Percentiles rank a stretch among this genome's conserved stretches.
Evolutionary conservation across 1,140 invertebrate genomes (phyloP).

Genomic region (Marisa cornuarietis): DNA sequence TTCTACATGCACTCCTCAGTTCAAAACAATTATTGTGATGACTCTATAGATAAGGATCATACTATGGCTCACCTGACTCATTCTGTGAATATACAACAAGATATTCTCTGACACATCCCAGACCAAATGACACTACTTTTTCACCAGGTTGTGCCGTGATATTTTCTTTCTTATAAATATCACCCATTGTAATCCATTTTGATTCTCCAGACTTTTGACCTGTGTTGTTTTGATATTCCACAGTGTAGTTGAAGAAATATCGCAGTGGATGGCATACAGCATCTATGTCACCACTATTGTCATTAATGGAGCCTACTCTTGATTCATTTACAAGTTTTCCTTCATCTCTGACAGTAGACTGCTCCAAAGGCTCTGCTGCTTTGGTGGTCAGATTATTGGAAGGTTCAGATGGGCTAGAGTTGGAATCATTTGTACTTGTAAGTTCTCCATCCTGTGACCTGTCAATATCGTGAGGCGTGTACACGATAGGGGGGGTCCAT

Average conservation of each 20-base stretch:
- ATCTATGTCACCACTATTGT: not conserved
- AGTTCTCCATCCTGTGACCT: constrained; percentile 1
- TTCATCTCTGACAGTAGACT: too few relatives aligned
- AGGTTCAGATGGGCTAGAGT: too few relatives aligned
- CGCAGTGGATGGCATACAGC: constrained; percentile 5
- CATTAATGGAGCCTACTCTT: too few relatives aligned
- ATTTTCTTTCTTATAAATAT: not conserved
- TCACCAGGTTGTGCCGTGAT: not conserved
- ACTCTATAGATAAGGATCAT: too few relatives aligned
- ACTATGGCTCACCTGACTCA: not conserved
- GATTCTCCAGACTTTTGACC: not conserved
- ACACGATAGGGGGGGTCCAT: constrained; percentile 15
- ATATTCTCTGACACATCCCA: constrained; percentile 23
- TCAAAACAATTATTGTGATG: too few relatives aligned
- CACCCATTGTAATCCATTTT: not conserved
- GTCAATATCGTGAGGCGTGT: constrained; percentile 15
- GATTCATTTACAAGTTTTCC: too few relatives aligned
- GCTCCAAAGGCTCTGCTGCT: too few relatives aligned
- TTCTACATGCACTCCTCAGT: too few relatives aligned
- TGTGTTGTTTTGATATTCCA: constrained; percentile 1
- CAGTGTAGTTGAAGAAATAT: constrained; percentile 25
- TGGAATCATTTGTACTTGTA: too few relatives aligned
- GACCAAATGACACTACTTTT: constrained; percentile 10
- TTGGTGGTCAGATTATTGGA: too few relatives aligned
- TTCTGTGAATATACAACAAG: constrained; percentile 9